Base-by-base conservation (phyloP, 2,797 vertebrate genomes). In the Peromyscus attwateri region DNA sequence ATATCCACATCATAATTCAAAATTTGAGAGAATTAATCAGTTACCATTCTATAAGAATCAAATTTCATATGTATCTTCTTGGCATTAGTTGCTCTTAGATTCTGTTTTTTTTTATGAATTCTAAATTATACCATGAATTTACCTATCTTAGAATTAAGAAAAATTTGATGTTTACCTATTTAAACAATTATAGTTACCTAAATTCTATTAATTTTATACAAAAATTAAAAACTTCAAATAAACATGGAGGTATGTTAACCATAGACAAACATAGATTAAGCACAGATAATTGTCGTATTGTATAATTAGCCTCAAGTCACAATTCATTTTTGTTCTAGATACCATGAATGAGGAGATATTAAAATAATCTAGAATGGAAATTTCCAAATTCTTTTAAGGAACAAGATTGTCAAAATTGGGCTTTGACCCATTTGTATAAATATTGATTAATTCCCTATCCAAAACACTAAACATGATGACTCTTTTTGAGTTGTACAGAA, bases 21-120 rank as follows among this genome's bases (percentile, higher is more conserved):
- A 52, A 68, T 89, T 95, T 85, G n/a, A 92, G 87, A 94, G 14
- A 62, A 77, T 88, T 77, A 91, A 60, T 81, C 6, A 95, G 43
- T 68, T 49, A 46, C 1, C 55, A 71, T 92, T 13, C 76, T 93
- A 43, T 89, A 87, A 91, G 27, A 19, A 73, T 75, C 25, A 89
- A 76, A 84, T 82, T 95, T 95, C 34, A 64, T 71, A 81, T 83
- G 43, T 70, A 29, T 87, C 57, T 85, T 71, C 23, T 77, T 68
- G 82, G 29, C 25, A 89, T 94, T 96, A 81, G 55, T 73, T 70
- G 10, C 68, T 1, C 29, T 88, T 93, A 16, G 43, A n/a, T 60
- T 64, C 29, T 49, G 27, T 95, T 95, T 96, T 75, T 70, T 81
- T 95, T 75, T 34, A 52, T 60, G 60, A 70, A 27, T 60, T 92